Evolutionary conservation across 2,888 invertebrate genomes (phyloP).

Genomic region (Caenorhabditis wallacei): DNA sequence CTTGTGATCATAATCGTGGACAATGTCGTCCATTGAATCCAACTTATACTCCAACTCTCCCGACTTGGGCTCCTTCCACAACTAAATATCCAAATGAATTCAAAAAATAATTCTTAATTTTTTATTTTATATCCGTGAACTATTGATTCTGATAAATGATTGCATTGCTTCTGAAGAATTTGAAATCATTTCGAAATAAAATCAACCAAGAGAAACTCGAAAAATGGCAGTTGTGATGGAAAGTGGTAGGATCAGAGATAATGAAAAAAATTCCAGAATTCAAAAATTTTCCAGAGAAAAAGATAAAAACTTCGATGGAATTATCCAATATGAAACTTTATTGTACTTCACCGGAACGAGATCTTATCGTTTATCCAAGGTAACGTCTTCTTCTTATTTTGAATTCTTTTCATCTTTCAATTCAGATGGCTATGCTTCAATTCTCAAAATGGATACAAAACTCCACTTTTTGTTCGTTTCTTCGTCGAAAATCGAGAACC

Average conservation of each 20-base stretch:
- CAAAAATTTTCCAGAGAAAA: constrained; percentile 17
- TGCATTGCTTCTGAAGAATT: not conserved
- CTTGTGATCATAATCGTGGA: constrained; percentile 48
- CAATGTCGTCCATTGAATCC: constrained; percentile 21
- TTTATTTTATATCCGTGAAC: not conserved
- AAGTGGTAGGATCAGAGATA: constrained; percentile 1
- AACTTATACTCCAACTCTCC: not conserved
- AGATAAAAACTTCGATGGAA: constrained; percentile 22
- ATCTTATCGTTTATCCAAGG: constrained; percentile 52
- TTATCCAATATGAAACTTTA: constrained; percentile 27
- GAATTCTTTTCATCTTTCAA: not conserved
- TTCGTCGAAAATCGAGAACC: constrained; percentile 60
- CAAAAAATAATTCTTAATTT: constrained; percentile 12
- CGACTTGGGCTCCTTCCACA: not conserved
- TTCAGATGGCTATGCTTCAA: constrained; percentile 60
- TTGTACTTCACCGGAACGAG: constrained; percentile 48
- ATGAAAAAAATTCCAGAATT: not conserved
- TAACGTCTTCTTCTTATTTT: not conserved
- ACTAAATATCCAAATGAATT: constrained; percentile 4
- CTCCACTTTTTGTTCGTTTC: constrained; percentile 51
- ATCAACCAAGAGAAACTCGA: constrained; percentile 16
- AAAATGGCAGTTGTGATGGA: constrained; percentile 21
- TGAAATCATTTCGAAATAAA: not conserved
- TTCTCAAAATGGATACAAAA: constrained; percentile 51
- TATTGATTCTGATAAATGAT: not conserved